Evolutionary conservation across 2,888 invertebrate species (phyloP).

Genomic region (Leptodirus hochenwartii): DNA sequence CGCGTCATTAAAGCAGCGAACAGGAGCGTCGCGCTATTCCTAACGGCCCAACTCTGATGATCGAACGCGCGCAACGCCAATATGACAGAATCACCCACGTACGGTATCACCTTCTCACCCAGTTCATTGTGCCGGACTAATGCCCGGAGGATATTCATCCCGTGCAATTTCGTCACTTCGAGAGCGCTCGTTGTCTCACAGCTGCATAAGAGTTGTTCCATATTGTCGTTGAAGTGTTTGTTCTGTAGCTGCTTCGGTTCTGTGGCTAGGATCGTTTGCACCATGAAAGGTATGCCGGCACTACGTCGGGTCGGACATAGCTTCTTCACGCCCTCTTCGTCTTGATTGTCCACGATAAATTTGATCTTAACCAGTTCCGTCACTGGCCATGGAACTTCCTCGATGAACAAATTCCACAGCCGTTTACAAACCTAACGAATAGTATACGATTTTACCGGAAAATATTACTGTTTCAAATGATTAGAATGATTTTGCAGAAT

Average conservation of each 20-base stretch:
- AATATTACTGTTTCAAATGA: no score
- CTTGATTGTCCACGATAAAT: slow-evolving; percentile 33
- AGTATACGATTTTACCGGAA: no score
- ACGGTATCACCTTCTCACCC: slow-evolving; percentile 48
- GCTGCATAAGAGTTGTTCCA: slow-evolving; percentile 33
- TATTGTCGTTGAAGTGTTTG: slow-evolving; percentile 36
- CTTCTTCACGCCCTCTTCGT: slow-evolving; percentile 28
- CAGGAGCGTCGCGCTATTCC: slow-evolving; percentile 73
- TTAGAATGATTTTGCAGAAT: no score
- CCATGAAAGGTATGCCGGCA: slow-evolving; percentile 86
- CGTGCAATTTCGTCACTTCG: slow-evolving; percentile 49
- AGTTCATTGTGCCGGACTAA: slow-evolving; percentile 61
- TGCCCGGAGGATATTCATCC: slow-evolving; percentile 72
- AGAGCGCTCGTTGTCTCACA: slow-evolving; percentile 21
- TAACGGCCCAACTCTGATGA: slow-evolving; percentile 59
- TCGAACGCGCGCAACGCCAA: slow-evolving; percentile 58
- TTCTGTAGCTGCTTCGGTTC: slow-evolving; percentile 44
- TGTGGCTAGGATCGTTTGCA: slow-evolving; percentile 64
- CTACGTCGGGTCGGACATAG: slow-evolving; percentile 74
- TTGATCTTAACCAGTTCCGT: slow-evolving; percentile 46
- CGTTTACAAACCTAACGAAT: no score
- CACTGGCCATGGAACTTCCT: slow-evolving; percentile 44
- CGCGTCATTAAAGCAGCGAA: slow-evolving; percentile 68
- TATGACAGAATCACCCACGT: slow-evolving; percentile 48
- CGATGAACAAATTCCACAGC: no score